Evolutionary conservation across 1,140 invertebrate genomes (phyloP).

Genomic region (Microplitis demolitor): DNA sequence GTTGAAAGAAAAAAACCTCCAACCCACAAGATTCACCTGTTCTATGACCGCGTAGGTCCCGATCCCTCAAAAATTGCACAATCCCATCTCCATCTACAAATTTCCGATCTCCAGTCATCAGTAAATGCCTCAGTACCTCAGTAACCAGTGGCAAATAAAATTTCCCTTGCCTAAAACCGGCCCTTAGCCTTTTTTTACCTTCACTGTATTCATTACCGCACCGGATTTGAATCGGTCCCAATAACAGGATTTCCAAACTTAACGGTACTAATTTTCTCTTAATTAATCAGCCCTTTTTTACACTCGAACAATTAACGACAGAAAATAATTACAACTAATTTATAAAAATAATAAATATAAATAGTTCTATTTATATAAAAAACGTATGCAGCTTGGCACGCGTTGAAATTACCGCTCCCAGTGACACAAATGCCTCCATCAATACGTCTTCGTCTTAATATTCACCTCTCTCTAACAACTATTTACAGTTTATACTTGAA

Average conservation of each 20-base stretch:
- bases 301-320: too few relatives aligned
- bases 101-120: too few relatives aligned
- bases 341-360: not conserved
- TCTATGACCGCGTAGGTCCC: not conserved
- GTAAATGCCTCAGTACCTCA: too few relatives aligned
- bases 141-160: too few relatives aligned
- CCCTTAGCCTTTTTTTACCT: too few relatives aligned
- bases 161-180: too few relatives aligned
- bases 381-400: constrained; percentile 27
- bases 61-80: constrained; percentile 3
- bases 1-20: not conserved
- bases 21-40: constrained; percentile 7
- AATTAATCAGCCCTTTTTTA: not conserved
- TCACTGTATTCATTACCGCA: too few relatives aligned
- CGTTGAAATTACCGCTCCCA: constrained; percentile 48
- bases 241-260: not conserved
- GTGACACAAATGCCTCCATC: constrained; percentile 44
- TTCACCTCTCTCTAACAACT: not conserved
- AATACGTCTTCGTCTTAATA: not conserved
- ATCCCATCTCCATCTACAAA: not conserved
- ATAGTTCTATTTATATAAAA: not conserved
- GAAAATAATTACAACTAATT: not conserved
- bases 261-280: not conserved
- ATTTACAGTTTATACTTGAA: not conserved
- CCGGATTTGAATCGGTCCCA: too few relatives aligned